Conservation (phyloP, 2,888 invertebrate genomes). For the Aleiodes testaceus region DNA sequence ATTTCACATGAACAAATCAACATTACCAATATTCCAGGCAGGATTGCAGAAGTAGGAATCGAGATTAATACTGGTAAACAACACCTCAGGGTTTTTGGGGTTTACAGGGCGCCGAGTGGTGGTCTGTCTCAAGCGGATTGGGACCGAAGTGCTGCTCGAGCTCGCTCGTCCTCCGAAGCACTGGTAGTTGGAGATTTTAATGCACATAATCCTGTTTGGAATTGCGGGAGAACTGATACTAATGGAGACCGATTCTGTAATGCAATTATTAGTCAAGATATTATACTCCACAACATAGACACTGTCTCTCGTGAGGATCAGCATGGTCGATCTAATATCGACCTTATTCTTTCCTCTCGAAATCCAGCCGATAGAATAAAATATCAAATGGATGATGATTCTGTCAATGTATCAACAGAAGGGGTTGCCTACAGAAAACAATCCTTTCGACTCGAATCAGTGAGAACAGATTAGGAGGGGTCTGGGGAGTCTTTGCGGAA, state of each 20-base stretch:
- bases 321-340: not conserved
- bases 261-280: not conserved
- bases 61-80: not conserved
- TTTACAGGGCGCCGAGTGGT: not conserved
- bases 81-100: not conserved
- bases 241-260: constrained; percentile 31
- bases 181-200: not conserved
- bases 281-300: not conserved
- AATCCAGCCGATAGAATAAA: not conserved
- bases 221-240: not conserved
- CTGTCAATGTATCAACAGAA: not conserved
- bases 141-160: not conserved
- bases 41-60: not conserved
- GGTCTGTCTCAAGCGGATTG: not conserved
- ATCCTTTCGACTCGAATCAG: not conserved
- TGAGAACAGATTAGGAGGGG: not conserved
- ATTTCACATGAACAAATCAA: not conserved
- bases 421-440: not conserved
- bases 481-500: not conserved
- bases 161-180: not conserved
- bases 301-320: not conserved
- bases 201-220: not conserved
- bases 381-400: not conserved
- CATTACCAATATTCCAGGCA: not conserved
- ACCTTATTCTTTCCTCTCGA: not conserved